phyloP scores from a whole-genome alignment of 2,113 vertebrate species.

The Cephalopterus ornatus region DNA sequence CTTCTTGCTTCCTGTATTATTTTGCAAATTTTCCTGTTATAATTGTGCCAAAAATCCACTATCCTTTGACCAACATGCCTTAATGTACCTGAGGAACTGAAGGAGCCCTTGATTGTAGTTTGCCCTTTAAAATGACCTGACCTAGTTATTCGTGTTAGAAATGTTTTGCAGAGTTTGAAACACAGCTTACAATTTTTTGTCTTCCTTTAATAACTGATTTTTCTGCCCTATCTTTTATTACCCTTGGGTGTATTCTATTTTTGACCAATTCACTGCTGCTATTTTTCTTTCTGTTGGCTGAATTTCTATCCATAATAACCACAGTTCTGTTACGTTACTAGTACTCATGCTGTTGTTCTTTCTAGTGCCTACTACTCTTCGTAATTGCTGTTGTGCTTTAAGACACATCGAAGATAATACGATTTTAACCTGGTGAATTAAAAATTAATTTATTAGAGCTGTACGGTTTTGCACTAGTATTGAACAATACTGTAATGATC shows the following conservation, averaged over 20 bases:
- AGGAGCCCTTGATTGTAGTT: background rate
- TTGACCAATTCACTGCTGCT: background rate
- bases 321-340: background rate
- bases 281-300: background rate
- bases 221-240: background rate
- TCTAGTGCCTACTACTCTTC: background rate
- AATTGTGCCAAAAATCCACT: background rate
- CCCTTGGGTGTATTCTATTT: background rate
- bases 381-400: background rate
- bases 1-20: background rate
- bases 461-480: background rate
- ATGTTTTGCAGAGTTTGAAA: background rate
- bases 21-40: background rate
- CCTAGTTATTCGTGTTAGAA: background rate
- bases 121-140: background rate
- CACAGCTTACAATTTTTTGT: background rate
- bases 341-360: background rate
- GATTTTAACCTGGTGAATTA: background rate
- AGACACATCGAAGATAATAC: background rate
- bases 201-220: background rate
- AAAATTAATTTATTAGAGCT: background rate
- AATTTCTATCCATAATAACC: background rate
- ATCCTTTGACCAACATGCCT: background rate
- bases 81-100: background rate
- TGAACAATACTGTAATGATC: background rate